These are phyloP conservation scores for Regulus satrapa DNA, from an alignment of 2,113 vertebrate genomes.

Conservation along the genomic window DNA sequence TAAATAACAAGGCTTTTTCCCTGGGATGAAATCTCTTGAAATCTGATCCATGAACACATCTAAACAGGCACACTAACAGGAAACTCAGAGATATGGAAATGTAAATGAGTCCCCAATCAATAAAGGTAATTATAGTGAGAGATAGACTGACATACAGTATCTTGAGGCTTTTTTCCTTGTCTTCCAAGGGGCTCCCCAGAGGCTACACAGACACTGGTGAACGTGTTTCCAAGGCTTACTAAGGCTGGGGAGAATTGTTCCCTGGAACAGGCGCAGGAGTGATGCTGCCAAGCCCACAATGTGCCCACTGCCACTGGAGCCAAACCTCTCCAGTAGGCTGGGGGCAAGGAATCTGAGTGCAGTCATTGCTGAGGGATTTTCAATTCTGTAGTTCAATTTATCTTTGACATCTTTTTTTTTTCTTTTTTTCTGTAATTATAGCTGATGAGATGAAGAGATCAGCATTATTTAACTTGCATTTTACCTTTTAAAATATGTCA, in stretches of 20 bases:
- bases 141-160: slow-evolving; percentile 59
- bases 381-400: neutral
- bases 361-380: neutral
- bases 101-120: slow-evolving; percentile 60
- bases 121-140: slow-evolving; percentile 63
- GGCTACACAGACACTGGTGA: slow-evolving; percentile 27
- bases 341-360: neutral
- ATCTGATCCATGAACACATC: slow-evolving; percentile 51
- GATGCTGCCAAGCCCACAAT: neutral
- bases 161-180: slow-evolving; percentile 51
- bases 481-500: neutral
- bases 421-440: neutral
- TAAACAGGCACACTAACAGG: slow-evolving; percentile 52
- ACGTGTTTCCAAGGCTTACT: neutral
- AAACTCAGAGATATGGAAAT: slow-evolving; percentile 49
- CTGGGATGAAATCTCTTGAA: slow-evolving; percentile 17
- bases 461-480: neutral
- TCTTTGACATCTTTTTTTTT: neutral
- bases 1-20: neutral
- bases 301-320: neutral
- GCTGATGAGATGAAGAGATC: neutral
- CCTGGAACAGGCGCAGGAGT: neutral
- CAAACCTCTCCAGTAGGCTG: neutral
- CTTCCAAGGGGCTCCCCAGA: slow-evolving; percentile 56
- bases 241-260: neutral